Evolutionary conservation across 2,113 vertebrate genomes (phyloP).

Genomic region (Nerophis ophidion): DNA sequence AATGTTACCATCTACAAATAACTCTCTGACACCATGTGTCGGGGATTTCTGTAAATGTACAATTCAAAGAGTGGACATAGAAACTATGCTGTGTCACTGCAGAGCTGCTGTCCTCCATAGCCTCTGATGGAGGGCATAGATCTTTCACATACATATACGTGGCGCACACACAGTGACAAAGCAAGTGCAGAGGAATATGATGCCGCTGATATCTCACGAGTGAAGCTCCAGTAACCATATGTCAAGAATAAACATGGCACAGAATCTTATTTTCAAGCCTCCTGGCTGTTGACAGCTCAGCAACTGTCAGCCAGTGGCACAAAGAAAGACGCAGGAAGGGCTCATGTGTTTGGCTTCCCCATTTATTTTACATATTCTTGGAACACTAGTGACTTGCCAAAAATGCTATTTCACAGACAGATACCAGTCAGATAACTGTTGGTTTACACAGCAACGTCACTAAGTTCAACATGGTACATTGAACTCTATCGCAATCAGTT

Average conservation of each 20-base stretch:
- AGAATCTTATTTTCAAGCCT: background rate
- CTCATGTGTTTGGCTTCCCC: background rate
- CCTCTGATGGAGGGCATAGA: background rate
- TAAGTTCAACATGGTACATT: background rate
- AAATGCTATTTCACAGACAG: background rate
- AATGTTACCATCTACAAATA: background rate
- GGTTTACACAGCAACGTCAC: too few species aligned
- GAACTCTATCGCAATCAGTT: background rate
- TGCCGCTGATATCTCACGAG: background rate
- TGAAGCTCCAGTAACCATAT: background rate
- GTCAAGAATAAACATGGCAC: background rate
- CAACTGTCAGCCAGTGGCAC: background rate
- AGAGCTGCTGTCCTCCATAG: constrained; percentile 2
- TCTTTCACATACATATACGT: background rate
- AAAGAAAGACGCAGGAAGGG: background rate
- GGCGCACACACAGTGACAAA: background rate
- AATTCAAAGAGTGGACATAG: background rate
- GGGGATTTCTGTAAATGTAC: background rate
- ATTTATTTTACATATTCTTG: background rate
- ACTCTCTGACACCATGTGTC: background rate
- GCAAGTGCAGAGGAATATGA: background rate
- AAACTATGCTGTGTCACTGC: constrained; percentile 6
- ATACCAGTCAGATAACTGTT: background rate
- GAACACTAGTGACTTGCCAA: background rate
- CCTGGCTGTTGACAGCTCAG: background rate